These are phyloP conservation scores for Galbula dea DNA, from an alignment of 2,113 vertebrate genomes.

Conservation along the genomic window DNA sequence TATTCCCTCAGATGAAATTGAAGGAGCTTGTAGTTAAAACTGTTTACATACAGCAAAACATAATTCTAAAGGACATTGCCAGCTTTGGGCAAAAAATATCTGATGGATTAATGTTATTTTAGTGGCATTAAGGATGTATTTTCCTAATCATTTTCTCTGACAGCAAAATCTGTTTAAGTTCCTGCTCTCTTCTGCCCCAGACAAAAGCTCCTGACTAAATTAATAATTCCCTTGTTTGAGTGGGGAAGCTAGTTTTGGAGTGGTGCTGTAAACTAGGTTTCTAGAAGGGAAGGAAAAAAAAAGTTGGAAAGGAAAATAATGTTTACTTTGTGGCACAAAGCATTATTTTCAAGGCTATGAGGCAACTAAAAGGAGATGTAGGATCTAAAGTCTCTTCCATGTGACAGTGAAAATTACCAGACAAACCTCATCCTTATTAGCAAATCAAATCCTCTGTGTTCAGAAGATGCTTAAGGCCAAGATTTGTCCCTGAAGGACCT, in stretches of 20 bases:
- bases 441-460: not conserved
- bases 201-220: not conserved
- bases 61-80: conserved; percentile 12
- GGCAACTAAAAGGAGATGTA: not conserved
- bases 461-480: not conserved
- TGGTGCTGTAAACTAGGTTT: not conserved
- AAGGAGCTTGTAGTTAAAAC: not conserved
- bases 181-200: not conserved
- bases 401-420: not conserved
- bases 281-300: not conserved
- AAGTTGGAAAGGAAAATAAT: not conserved
- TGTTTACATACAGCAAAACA: not conserved
- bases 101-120: conserved; percentile 32
- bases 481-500: not conserved
- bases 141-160: conserved; percentile 17
- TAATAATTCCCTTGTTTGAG: not conserved
- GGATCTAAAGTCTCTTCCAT: not conserved
- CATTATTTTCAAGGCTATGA: not conserved
- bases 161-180: not conserved
- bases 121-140: conserved; percentile 12
- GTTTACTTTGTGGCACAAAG: not conserved
- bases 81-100: conserved; percentile 26
- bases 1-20: not conserved
- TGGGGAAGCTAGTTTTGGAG: not conserved
- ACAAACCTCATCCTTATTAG: not conserved